Percentiles rank a stretch among this genome's conserved stretches.
Conservation (phyloP, 2,113 vertebrate species). For the Nycticebus coucang region DNA sequence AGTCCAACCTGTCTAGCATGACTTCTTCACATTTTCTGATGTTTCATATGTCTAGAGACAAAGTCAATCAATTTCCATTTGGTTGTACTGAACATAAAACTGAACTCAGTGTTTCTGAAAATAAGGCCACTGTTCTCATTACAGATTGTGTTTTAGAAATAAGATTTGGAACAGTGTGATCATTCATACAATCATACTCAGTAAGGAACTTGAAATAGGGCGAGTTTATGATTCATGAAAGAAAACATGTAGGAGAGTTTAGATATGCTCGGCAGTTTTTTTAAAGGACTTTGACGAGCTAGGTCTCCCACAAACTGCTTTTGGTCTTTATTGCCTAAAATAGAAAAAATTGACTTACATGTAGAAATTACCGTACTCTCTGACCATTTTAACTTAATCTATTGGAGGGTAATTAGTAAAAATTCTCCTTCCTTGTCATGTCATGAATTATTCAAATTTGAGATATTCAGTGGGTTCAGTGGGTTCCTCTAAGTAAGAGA, state of each 20-base stretch:
- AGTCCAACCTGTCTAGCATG: background rate
- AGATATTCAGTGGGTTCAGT: background rate
- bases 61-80: background rate
- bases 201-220: background rate
- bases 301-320: background rate
- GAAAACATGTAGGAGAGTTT: background rate
- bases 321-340: constrained; percentile 31
- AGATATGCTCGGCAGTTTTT: background rate
- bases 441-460: background rate
- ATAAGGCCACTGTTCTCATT: background rate
- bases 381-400: background rate
- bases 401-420: background rate
- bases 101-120: constrained; percentile 7
- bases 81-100: constrained; percentile 7
- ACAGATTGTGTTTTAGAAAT: constrained; percentile 13
- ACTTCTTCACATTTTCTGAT: constrained; percentile 7
- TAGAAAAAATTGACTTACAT: background rate
- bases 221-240: background rate
- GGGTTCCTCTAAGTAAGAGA: background rate
- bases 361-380: background rate
- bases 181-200: background rate
- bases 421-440: background rate
- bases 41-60: background rate
- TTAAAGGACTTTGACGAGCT: constrained; percentile 13
- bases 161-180: background rate